Percentiles rank a stretch among this genome's conserved stretches.
These are phyloP conservation scores for Allobates femoralis DNA, from an alignment of 2,797 vertebrate species.

Conservation along the genomic window DNA sequence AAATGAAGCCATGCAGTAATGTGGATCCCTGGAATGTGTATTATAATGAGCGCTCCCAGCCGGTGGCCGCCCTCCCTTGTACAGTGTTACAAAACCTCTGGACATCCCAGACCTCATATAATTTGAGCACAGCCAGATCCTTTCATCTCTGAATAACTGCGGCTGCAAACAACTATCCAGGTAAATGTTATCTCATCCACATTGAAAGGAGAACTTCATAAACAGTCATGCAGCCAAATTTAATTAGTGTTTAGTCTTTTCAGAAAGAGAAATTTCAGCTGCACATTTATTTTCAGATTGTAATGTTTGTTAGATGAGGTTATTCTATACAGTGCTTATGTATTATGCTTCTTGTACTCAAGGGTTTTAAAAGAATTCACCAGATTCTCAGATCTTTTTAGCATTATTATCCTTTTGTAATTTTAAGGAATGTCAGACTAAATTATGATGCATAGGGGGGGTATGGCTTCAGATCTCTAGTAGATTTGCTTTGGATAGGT, in stretches of 20 bases:
- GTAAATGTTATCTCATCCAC: conserved; percentile 9
- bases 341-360: neutral
- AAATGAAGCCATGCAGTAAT: neutral
- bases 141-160: neutral
- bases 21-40: conserved; percentile 27
- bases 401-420: neutral
- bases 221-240: neutral
- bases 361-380: neutral
- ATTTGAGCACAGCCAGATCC: neutral
- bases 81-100: conserved; percentile 30
- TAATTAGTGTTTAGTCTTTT: neutral
- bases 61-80: conserved; percentile 19
- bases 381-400: neutral
- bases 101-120: conserved; percentile 4
- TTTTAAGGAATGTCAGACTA: neutral
- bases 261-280: neutral
- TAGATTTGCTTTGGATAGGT: too few relatives aligned
- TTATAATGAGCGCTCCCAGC: neutral
- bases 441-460: too few relatives aligned
- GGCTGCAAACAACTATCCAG: neutral
- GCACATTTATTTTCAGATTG: neutral
- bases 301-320: neutral
- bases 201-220: neutral
- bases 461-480: too few relatives aligned
- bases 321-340: neutral